Evolutionary conservation across 2,113 vertebrate genomes (phyloP), one percentile per base, ranked within the genome.

Genomic region (Urocolius indicus): DNA sequence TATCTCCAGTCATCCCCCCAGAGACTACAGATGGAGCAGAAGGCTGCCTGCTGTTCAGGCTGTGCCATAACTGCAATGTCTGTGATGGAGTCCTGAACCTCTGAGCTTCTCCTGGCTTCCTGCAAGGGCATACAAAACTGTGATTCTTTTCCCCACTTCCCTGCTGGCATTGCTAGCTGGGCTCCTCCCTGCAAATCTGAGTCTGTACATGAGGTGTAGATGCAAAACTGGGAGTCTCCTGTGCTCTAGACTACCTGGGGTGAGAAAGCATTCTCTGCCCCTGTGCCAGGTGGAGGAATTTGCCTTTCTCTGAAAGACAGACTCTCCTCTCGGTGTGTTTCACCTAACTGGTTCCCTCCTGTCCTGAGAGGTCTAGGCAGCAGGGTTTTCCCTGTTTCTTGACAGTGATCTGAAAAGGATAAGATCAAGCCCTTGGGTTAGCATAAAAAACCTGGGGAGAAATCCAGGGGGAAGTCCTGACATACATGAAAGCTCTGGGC

Each of bases 341-440:
- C 71, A 57, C 34, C 13, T 65, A 52, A 30, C 16, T 30, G 18
- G 26, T 49, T 84, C 58, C 13, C 32, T 93, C 45, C 41, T 61
- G 27, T 41, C 41, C 51, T 23, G 79, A 91, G 74, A 91, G 41
- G 29, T 58, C 41, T 32, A 74, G 23, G 78, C 54, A 95, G 49
- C 36, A 75, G 63, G 4, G 0, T 83, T 68, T 82, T 48, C 66
- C 54, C 81, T 12, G 1, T 51, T 77, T 82, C 92, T 87, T 59
- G 41, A 75, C 52, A 45, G 62, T 49, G 54, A 82, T 57, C 15
- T 45, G 82, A 72, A 91, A 68, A 20, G 62, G 46, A 6, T 20
- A 91, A 82, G 62, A 91, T 90, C 36, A 87, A 91, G 55, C 19
- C 80, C 36, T 62, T 58, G 36, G 23, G 55, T 90, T 88, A 95